These are phyloP conservation scores for Entelurus aequoreus DNA, from an alignment of 2,113 vertebrate genomes.

Conservation along the genomic window DNA sequence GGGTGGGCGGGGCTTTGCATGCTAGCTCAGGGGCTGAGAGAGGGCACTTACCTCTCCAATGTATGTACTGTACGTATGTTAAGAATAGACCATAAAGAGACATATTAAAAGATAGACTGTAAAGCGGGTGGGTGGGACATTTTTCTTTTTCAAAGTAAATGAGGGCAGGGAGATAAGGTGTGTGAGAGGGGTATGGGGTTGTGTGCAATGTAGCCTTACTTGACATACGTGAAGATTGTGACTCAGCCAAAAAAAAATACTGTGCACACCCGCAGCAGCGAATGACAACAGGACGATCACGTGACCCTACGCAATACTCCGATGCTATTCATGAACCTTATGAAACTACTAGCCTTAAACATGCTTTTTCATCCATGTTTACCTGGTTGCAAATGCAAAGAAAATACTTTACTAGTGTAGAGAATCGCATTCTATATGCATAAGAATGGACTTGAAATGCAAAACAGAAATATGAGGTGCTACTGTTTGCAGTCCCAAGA, in stretches of 20 bases:
- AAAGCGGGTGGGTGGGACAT: constrained; percentile 16
- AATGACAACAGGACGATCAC: constrained; percentile 42
- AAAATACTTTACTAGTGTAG: constrained; percentile 51
- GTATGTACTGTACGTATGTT: constrained; percentile 37
- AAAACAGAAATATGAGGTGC: constrained; percentile 90
- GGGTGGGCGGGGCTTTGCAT: constrained; percentile 78
- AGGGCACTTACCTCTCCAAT: constrained; percentile 76
- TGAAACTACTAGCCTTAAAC: constrained; percentile 96
- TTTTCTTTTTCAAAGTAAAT: constrained; percentile 29
- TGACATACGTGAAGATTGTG: constrained; percentile 78
- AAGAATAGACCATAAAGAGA: constrained; percentile 50
- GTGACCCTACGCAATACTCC: constrained; percentile 57
- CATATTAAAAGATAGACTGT: constrained; percentile 30
- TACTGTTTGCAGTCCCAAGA: constrained; percentile 82
- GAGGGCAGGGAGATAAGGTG: constrained; percentile 6
- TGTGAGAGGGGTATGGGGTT: constrained; percentile 52
- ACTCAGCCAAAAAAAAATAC: constrained; percentile 90
- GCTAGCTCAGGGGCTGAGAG: constrained; percentile 82
- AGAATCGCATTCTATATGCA: constrained; percentile 68
- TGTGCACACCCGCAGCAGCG: constrained; percentile 30
- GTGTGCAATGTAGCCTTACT: constrained; percentile 79
- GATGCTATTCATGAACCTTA: constrained; percentile 57
- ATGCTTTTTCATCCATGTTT: constrained; percentile 93
- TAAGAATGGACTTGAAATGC: constrained; percentile 83
- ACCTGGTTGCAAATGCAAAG: constrained; percentile 88